These are phyloP conservation scores for Tetragnatha montana DNA, from an alignment of 2,888 invertebrate species.

Conservation along the genomic window DNA sequence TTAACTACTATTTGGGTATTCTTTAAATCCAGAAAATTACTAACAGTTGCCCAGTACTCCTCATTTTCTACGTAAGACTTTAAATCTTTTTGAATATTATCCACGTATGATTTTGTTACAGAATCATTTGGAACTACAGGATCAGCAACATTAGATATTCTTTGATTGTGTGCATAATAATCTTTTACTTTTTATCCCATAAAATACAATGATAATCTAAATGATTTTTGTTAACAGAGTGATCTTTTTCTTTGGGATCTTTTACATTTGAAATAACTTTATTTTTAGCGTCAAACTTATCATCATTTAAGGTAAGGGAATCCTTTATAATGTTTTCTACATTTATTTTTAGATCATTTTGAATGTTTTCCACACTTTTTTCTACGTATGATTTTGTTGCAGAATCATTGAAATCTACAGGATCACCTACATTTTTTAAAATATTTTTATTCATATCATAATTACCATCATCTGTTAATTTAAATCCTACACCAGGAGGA, in stretches of 20 bases:
- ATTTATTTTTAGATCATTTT: background rate
- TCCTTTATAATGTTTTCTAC: background rate
- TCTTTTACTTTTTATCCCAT: background rate
- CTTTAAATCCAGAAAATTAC: no score
- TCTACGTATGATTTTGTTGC: slow-evolving; percentile 12
- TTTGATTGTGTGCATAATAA: no score
- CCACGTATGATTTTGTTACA: no score
- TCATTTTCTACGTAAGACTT: no score
- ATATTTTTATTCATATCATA: background rate
- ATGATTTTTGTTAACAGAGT: slow-evolving; percentile 5
- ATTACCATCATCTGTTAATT: slow-evolving; percentile 18
- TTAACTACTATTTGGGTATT: no score
- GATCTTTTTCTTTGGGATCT: background rate
- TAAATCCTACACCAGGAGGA: slow-evolving; percentile 1
- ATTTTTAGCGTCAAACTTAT: background rate
- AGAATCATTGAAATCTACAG: background rate
- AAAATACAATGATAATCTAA: slow-evolving; percentile 5
- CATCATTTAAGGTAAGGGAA: background rate
- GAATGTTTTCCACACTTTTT: no score
- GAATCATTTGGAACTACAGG: no score
- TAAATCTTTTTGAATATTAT: no score
- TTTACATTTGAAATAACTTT: slow-evolving; percentile 1
- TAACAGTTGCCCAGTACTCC: no score
- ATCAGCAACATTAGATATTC: no score
- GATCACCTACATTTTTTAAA: slow-evolving; percentile 6